A percentile compares a stretch with the other conserved stretches of the same genome.
These are phyloP conservation scores for Troides aeacus DNA, from an alignment of 2,888 invertebrate genomes.

Conservation along the genomic window DNA sequence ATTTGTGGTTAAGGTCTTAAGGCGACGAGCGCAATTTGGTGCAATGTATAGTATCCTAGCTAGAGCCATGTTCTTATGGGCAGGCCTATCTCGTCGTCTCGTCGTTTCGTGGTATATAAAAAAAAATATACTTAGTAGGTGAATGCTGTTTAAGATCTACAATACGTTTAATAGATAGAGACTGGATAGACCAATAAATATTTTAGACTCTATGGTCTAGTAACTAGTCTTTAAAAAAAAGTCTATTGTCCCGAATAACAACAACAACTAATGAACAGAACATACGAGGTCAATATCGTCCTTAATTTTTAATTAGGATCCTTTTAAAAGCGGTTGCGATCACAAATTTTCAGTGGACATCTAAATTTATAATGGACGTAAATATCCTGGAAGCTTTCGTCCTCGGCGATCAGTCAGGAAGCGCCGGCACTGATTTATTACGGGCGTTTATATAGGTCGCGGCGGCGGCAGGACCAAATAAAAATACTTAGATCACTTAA, in stretches of 20 bases:
- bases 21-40: too few species aligned
- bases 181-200: too few species aligned
- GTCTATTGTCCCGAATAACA: neutral
- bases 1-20: too few species aligned
- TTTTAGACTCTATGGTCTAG: too few species aligned
- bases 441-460: conserved; percentile 11
- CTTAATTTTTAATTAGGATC: conserved; percentile 21
- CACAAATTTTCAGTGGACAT: conserved; percentile 27
- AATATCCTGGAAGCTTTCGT: conserved; percentile 17
- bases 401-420: conserved; percentile 25
- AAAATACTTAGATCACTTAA: neutral
- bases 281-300: neutral
- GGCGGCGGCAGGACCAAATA: conserved; percentile 4
- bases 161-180: too few species aligned
- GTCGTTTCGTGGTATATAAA: too few species aligned
- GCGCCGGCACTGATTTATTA: conserved; percentile 29
- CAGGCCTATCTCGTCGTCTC: too few species aligned
- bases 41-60: too few species aligned
- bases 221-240: too few species aligned
- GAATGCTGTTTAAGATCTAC: too few species aligned
- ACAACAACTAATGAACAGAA: neutral
- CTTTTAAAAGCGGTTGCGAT: conserved; percentile 18
- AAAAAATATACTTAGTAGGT: too few species aligned
- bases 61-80: too few species aligned
- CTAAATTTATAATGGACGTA: conserved; percentile 28